Base-by-base conservation (phyloP, 2,797 vertebrate genomes). In the Erethizon dorsatum region DNA sequence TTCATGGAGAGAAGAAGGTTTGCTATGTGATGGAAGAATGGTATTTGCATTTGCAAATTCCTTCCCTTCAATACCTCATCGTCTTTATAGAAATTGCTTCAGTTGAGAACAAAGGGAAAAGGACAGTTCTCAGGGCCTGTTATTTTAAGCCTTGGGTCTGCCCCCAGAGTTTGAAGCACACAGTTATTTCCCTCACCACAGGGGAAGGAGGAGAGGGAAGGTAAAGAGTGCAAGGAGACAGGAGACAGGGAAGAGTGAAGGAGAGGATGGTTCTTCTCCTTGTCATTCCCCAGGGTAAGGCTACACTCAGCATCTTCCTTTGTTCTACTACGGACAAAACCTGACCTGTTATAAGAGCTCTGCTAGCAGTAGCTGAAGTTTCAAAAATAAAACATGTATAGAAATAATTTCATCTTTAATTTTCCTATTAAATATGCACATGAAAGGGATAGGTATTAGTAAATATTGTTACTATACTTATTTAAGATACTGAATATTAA, bases 341-440 rank as follows among this genome's bases (percentile, higher is more conserved):
- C 50, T n/a, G 69, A 71, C 95, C 80, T 97, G 92, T 96, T 89
- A 75, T 31, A 63, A 79, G 83, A 82, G 63, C 87, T 83, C 73
- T 59, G 61, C 80, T 50, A 47, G 94, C 63, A 83, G 71, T 90
- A 91, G 95, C 95, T 97, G 94, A 56, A 80, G 93, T 61, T 95
- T 90, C 59, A 89, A 87, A 89, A 88, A 84, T 45, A 75, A 67
- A 54, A 92, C 88, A 84, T 47, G 69, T 78, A 78, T 77, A 90
- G 54, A 93, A 93, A 78, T 59, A 28, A 10, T 57, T 78, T 73
- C 52, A 79, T 87, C 33, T 88, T 93, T 78, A 37, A 67, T 89
- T 91, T 97, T 83, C 87, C 83, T 86, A 75, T 89, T 91, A 86
- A 75, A 59, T 50, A 73, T 57, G 61, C n/a, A 57, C 1, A 45